These are phyloP conservation scores for Platichthys flesus DNA, from an alignment of 2,113 vertebrate genomes.

Conservation along the genomic window DNA sequence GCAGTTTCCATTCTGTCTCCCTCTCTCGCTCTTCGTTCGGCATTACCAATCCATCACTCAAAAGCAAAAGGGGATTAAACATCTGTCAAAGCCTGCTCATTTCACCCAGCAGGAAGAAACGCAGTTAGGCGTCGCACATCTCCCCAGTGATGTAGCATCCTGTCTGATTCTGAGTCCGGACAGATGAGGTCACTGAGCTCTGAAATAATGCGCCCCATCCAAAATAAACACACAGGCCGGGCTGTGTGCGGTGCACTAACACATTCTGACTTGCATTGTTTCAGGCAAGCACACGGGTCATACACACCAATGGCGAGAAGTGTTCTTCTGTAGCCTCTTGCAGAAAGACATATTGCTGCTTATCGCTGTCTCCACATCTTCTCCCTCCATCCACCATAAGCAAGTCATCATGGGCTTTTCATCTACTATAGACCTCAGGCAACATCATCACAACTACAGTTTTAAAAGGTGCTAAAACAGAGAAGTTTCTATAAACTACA, in stretches of 20 bases:
- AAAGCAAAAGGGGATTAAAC: slow-evolving; percentile 75
- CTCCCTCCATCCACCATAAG: slow-evolving; percentile 12
- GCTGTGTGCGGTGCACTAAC: neutral
- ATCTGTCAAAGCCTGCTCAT: slow-evolving; percentile 69
- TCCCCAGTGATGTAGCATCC: slow-evolving; percentile 56
- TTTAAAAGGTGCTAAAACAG: neutral
- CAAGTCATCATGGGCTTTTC: slow-evolving; percentile 11
- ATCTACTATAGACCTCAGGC: slow-evolving; percentile 12
- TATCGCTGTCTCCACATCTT: slow-evolving; percentile 1
- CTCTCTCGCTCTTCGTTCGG: slow-evolving; percentile 36
- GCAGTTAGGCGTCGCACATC: slow-evolving; percentile 53
- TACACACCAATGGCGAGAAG: neutral
- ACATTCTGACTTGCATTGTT: neutral
- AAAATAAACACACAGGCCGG: slow-evolving; percentile 25
- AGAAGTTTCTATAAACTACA: too few relatives aligned
- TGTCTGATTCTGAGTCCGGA: slow-evolving; percentile 47
- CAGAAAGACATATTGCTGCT: slow-evolving; percentile 11
- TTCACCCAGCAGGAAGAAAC: slow-evolving; percentile 66
- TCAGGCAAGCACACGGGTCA: neutral
- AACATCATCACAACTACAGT: neutral
- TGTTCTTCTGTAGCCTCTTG: slow-evolving; percentile 2
- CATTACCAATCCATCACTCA: slow-evolving; percentile 68
- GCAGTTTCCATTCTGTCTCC: slow-evolving; percentile 37
- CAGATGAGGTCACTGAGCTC: slow-evolving; percentile 58
- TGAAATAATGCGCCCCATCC: slow-evolving; percentile 37